A percentile compares a stretch with the other conserved stretches of the same genome.
These are phyloP conservation scores for Leptinotarsa juncta DNA, from an alignment of 2,888 invertebrate species.

Conservation along the genomic window DNA sequence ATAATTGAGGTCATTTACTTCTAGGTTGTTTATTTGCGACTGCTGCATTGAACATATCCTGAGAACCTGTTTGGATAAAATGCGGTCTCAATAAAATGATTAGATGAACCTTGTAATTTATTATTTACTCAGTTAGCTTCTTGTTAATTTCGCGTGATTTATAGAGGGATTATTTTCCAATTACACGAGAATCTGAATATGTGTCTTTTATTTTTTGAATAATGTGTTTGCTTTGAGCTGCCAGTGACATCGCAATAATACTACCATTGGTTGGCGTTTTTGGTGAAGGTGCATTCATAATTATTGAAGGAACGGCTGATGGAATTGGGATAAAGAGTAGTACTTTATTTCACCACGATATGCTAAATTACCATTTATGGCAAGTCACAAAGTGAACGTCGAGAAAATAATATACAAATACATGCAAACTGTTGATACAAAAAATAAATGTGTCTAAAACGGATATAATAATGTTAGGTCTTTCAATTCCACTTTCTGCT, in stretches of 20 bases:
- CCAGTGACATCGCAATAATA: neutral
- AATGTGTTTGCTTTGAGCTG: neutral
- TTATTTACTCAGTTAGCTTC: constrained; percentile 24
- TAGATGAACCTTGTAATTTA: constrained; percentile 34
- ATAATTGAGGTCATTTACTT: constrained; percentile 1
- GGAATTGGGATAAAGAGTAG: no score
- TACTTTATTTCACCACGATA: no score
- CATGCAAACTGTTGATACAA: no score
- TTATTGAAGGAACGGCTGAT: no score
- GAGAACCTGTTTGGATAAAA: constrained; percentile 30
- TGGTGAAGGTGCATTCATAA: no score
- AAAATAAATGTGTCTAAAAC: no score
- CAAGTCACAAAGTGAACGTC: no score
- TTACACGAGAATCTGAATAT: constrained; percentile 21
- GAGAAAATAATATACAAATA: no score
- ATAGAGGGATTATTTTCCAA: constrained; percentile 25
- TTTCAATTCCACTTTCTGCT: no score
- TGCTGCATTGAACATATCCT: neutral
- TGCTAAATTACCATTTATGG: no score
- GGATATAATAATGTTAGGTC: no score
- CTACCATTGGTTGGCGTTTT: no score
- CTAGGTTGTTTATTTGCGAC: constrained; percentile 9
- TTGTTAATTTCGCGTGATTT: constrained; percentile 31
- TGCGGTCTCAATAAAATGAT: constrained; percentile 33
- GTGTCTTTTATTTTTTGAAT: neutral